Conservation (phyloP, 2,113 vertebrate species). For the Gymnarchus niloticus region DNA sequence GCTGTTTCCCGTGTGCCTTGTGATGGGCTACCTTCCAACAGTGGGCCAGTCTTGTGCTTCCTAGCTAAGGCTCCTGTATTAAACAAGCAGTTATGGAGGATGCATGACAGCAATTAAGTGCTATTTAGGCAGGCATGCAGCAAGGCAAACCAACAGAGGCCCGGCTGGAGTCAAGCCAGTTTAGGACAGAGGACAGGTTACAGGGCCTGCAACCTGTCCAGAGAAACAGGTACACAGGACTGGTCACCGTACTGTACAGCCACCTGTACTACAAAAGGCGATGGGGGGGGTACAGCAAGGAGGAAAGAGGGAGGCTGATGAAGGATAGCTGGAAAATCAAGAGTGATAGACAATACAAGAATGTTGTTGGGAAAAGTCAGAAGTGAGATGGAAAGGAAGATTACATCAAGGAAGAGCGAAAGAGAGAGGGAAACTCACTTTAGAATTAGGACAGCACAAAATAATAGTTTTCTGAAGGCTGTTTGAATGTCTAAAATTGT, state of each 20-base stretch:
- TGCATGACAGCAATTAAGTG: background rate
- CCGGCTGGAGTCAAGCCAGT: conserved; percentile 76
- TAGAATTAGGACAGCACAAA: background rate
- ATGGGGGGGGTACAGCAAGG: conserved; percentile 64
- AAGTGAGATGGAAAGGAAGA: background rate
- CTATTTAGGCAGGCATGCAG: conserved; percentile 28
- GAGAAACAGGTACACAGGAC: conserved; percentile 62
- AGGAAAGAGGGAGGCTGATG: conserved; percentile 40
- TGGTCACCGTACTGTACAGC: conserved; percentile 69
- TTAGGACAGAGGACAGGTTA: conserved; percentile 79
- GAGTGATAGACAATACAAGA: conserved; percentile 38
- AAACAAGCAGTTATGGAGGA: background rate
- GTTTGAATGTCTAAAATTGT: background rate
- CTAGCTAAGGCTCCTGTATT: background rate
- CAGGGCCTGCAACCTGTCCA: conserved; percentile 74
- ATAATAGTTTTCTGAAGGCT: background rate
- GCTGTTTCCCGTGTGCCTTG: no score
- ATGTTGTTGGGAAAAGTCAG: conserved; percentile 35
- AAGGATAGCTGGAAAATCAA: background rate
- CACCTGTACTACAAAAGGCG: conserved; percentile 68
- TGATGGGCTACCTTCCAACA: no score
- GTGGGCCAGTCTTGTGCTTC: background rate
- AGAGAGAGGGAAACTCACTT: no score
- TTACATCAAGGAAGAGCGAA: background rate
- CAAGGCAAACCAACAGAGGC: conserved; percentile 68